Percentiles rank a stretch among this genome's conserved stretches.
Evolutionary conservation across 2,797 vertebrate species (phyloP).

Genomic region (Diglossa cyanea): DNA sequence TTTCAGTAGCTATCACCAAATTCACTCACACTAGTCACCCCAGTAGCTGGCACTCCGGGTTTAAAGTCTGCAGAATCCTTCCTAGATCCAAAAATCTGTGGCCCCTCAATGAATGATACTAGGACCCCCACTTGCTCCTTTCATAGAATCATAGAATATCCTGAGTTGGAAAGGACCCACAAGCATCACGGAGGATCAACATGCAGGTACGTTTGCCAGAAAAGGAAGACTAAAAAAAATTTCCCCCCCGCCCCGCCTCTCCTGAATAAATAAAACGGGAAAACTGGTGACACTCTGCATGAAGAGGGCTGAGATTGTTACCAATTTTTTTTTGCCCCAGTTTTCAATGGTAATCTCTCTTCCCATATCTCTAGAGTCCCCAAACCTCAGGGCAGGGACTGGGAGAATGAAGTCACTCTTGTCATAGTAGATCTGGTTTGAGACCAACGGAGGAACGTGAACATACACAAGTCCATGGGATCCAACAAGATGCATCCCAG

Average conservation of each 20-base stretch:
- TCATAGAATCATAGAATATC: background rate
- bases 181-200: background rate
- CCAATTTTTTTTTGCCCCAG: background rate
- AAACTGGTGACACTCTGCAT: background rate
- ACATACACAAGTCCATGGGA: background rate
- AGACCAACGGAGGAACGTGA: background rate
- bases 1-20: background rate
- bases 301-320: background rate
- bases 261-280: background rate
- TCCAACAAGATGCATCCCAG: background rate
- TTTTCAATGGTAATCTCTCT: background rate
- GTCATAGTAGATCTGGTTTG: background rate
- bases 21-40: background rate
- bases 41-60: background rate
- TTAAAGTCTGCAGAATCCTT: background rate
- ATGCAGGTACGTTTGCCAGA: background rate
- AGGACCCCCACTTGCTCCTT: background rate
- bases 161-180: background rate
- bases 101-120: background rate
- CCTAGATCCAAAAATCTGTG: background rate
- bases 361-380: background rate
- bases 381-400: background rate
- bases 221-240: background rate
- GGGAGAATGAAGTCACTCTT: background rate
- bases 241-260: background rate